Percentiles rank a stretch among this genome's conserved stretches.
These are phyloP conservation scores for Muraenolepis orangiensis DNA, from an alignment of 2,797 vertebrate genomes.

Conservation along the genomic window DNA sequence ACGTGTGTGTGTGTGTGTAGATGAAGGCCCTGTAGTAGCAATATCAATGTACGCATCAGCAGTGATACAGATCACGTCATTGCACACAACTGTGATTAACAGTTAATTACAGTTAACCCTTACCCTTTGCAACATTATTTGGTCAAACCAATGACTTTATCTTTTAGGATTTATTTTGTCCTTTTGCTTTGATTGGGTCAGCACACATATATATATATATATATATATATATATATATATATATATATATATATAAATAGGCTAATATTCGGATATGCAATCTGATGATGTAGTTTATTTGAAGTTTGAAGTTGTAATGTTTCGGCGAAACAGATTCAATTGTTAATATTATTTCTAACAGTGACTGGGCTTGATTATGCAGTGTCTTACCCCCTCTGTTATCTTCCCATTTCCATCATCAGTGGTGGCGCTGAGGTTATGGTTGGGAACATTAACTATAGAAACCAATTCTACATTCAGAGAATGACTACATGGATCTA, in stretches of 20 bases:
- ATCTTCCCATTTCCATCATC: background rate
- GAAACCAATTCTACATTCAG: background rate
- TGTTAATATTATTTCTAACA: background rate
- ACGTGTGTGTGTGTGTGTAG: too few relatives aligned
- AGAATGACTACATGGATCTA: background rate
- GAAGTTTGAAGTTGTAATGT: background rate
- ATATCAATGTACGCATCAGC: too few relatives aligned
- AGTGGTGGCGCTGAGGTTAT: background rate
- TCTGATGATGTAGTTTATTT: background rate
- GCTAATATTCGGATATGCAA: background rate
- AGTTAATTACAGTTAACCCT: too few relatives aligned
- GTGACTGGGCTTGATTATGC: background rate
- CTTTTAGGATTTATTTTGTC: too few relatives aligned
- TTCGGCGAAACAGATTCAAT: background rate
- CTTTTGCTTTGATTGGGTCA: background rate
- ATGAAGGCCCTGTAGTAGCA: too few relatives aligned
- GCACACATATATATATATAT: background rate
- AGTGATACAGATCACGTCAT: too few relatives aligned
- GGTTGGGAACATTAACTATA: background rate
- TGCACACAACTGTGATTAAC: too few relatives aligned
- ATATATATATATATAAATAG: background rate
- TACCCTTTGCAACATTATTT: background rate
- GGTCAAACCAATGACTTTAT: too few relatives aligned
- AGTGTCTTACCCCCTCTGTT: background rate
- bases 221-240: background rate